Conservation (phyloP, 2,888 invertebrate genomes). For the Synanthedon andrenaeformis region DNA sequence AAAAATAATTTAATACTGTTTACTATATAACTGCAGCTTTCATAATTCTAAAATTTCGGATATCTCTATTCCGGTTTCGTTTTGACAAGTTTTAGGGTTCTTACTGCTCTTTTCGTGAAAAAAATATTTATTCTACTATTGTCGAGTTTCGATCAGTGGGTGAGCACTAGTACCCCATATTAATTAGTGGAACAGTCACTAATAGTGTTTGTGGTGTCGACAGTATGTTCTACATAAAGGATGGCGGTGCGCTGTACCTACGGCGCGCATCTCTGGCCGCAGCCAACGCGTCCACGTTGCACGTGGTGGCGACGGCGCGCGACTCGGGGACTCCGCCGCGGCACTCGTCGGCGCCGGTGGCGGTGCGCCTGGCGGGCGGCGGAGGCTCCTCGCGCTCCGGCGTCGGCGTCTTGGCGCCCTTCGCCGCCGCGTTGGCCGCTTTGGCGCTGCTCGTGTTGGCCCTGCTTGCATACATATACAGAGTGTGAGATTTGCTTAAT, state of each 20-base stretch:
- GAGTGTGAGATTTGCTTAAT: slow-evolving; percentile 64
- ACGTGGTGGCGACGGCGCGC: slow-evolving; percentile 84
- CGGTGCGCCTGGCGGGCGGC: slow-evolving; percentile 71
- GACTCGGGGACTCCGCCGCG: slow-evolving; percentile 88
- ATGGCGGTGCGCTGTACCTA: slow-evolving; percentile 76
- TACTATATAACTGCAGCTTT: too few relatives aligned
- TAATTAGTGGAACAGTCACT: too few relatives aligned
- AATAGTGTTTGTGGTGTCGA: neutral
- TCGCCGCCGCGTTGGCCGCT: slow-evolving; percentile 79
- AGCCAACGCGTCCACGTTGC: slow-evolving; percentile 72
- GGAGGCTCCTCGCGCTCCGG: slow-evolving; percentile 39
- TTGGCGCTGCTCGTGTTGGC: slow-evolving; percentile 81
- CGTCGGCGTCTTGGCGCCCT: slow-evolving; percentile 69
- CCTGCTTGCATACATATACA: slow-evolving; percentile 82
- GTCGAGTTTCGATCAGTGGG: too few relatives aligned
- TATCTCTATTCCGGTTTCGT: too few relatives aligned
- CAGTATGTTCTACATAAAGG: slow-evolving; percentile 75
- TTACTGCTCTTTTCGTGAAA: too few relatives aligned
- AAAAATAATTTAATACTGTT: too few relatives aligned
- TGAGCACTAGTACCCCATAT: too few relatives aligned
- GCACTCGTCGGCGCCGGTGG: slow-evolving; percentile 74
- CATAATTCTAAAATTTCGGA: too few relatives aligned
- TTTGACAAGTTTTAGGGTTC: too few relatives aligned
- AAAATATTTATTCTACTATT: too few relatives aligned
- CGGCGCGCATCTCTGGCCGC: slow-evolving; percentile 54